Percentiles rank a stretch among this genome's conserved stretches.
phyloP scores from a whole-genome alignment of 1,140 invertebrate species.

The Eurosta solidaginis region DNA sequence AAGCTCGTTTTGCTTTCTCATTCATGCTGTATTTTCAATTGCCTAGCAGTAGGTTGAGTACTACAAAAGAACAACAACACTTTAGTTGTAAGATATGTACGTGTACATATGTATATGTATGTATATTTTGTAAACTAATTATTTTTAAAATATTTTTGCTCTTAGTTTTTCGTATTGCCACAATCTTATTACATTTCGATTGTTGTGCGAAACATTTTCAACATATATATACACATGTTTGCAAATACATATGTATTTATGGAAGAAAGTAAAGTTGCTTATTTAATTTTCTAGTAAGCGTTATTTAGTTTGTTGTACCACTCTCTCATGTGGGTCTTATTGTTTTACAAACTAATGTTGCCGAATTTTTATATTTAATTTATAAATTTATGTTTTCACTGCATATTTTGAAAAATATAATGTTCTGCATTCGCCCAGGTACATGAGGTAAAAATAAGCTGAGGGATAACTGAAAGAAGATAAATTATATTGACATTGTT shows the following conservation, averaged over 20 bases:
- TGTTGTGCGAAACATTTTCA: neutral
- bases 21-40: neutral
- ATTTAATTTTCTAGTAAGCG: neutral
- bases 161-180: neutral
- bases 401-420: too few species aligned
- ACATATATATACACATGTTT: neutral
- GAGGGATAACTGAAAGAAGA: too few species aligned
- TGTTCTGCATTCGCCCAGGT: too few species aligned
- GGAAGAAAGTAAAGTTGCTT: neutral
- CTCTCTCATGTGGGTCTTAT: too few species aligned
- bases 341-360: conserved; percentile 13
- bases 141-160: neutral
- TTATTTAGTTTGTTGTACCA: too few species aligned
- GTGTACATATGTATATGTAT: neutral
- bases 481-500: too few species aligned
- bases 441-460: too few species aligned
- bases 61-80: neutral
- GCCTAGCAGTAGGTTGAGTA: neutral
- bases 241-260: neutral
- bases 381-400: too few species aligned
- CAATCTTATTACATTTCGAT: conserved; percentile 24
- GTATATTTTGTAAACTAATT: neutral
- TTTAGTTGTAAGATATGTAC: neutral
- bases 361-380: neutral
- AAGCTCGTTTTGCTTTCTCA: neutral